Base-by-base conservation (phyloP, 2,797 vertebrate species). In the Aphelocoma californica region DNA sequence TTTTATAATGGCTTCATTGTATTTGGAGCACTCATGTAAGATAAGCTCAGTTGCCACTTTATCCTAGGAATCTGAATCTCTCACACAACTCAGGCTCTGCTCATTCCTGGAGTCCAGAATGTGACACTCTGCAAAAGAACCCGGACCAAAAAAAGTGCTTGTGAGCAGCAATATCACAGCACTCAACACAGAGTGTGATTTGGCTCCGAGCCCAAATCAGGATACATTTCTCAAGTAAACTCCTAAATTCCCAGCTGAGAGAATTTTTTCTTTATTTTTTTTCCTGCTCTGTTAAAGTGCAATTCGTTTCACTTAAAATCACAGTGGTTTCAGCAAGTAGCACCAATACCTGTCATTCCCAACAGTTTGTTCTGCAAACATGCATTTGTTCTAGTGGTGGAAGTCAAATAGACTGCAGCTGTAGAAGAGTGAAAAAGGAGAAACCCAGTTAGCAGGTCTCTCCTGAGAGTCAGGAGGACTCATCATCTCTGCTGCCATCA, bases 181-280 rank as follows among this genome's bases (percentile, higher is more conserved):
- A 66, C 40, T 69, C 40, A 44, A 65, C 14, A 34, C 9, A 62
- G 38, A 85, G 36, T 25, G n/a, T 44, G 64, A 75, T 73, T 91
- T 92, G 78, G 56, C 44, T 79, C 67, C n/a, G 31, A 93, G 74
- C 64, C 71, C 40, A 77, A 45, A 73, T 64, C 56, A 60, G 38
- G 34, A 71, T 62, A 56, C 16, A 50, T 73, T 85, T 92, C 89
- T 89, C 67, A 91, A 88, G 51, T 66, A 51, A 81, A 51, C 4
- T 79, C 62, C 62, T 93, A 31, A 84, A 88, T 92, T 92, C 81
- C 79, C 91, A 92, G 14, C 48, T 89, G 66, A 86, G 13, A 69
- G 28, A 75, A 60, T 12, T 12, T 57, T 71, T 61, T 50, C 1
- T 14, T 53, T 32, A 40, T 42, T 70, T 57, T 65, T 44, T 10